Evolutionary conservation across 2,888 invertebrate genomes (phyloP), one percentile per base, ranked within the genome.

Genomic region (Standfussiana lucernea): DNA sequence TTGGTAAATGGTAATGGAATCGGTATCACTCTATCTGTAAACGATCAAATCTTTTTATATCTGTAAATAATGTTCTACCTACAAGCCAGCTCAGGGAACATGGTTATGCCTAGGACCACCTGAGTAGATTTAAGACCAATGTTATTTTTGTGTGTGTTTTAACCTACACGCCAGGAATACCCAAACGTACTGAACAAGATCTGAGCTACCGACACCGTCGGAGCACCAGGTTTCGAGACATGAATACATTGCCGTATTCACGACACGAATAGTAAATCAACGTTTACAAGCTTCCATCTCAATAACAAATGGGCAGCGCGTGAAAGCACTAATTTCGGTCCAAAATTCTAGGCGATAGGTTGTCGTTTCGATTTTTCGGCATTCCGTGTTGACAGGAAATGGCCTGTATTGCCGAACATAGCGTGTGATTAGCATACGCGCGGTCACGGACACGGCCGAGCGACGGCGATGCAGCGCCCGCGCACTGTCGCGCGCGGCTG

Each of bases 331-430:
- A 79, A 81, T 84, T 88, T 80, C 74, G 70, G 47, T 77, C 77
- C 81, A 84, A 89, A 89, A 89, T 89, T 90, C 85, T 89, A 84
- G 88, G 86, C 90, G 80, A 86, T 87, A 84, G 82, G 81, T 82
- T 81, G 78, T 85, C 68, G 79, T 90, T 90, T 86, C 73, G 80
- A 90, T 90, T 90, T 92, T 92, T 90, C 88, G 92, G 91, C 90
- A 92, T 93, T 92, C 90, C 84, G 80, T 88, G 89, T 91, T 85
- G 91, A 82, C 94, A 94, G 95, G 94, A 95, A 95, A 91, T 92
- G 93, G 87, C 93, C 95, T 87, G 90, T 93, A 92, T 93, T 92
- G 91, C 90, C 94, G 88, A 94, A 94, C 92, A 91, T 91, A 85
- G 88, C 88, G 82, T 86, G 82, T 88, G 88, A 92, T 94, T 95